Base-by-base conservation (phyloP, 2,888 invertebrate genomes). In the Callyntrura guangdongensis region DNA sequence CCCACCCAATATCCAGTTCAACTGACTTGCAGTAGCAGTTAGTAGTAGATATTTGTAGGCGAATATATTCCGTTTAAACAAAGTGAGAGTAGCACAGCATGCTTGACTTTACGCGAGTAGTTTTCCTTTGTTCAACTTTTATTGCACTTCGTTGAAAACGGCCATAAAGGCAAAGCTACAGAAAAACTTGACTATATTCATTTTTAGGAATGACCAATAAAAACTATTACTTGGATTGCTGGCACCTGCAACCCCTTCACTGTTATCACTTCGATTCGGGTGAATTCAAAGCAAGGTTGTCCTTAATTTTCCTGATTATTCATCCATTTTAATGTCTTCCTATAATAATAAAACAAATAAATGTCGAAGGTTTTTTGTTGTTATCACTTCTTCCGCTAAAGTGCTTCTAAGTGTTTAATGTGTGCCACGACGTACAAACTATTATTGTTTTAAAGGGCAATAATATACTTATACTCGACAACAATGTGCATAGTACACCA, bases 301-400 rank as follows among this genome's bases (percentile, higher is more conserved):
- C 81, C 59, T 72, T 85, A 69, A 69, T 85, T 85, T 84, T 85
- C 84, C 69, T 85, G 84, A 85, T 72, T 72, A 85, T 72, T 69
- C 84, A 67, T 22, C 45, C n/a, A n/a, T 67, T 84, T 85, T 69
- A 85, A 81, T 81, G 81, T 81, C 61, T 61, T 0, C 81, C 61
- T 53, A 53, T 77, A 77, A 77, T 61, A 77, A 53, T 77, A 77
- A 77, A 53, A 25, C 53, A 77, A 77, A 77, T 81, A 81, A 81
- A 81, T 61, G 45, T 11, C 12, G 61, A 81, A 81, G 45, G 59
- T 61, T 67, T 67, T 12, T 61, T 61, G 20, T 81, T 59, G 36
- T 61, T 81, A 81, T 81, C 59, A 27, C 61, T 61, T 3, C 36
- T 81, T 81, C 61, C 81, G 36, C 81, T 61, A 11, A 81, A 81